These are phyloP conservation scores for Diabrotica undecimpunctata DNA, from an alignment of 1,140 invertebrate genomes.

Conservation along the genomic window DNA sequence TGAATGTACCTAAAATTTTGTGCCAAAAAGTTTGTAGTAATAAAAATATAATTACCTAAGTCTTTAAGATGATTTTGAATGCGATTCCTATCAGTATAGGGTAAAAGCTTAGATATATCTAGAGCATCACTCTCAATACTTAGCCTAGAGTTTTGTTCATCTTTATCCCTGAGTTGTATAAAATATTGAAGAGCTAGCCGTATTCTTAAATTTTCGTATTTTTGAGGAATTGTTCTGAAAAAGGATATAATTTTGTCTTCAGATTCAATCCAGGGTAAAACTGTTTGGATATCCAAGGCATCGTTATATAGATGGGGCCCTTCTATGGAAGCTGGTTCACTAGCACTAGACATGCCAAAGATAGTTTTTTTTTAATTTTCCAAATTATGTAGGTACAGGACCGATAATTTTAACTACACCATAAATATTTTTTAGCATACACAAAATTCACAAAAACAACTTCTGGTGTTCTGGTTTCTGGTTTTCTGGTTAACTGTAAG, in stretches of 20 bases:
- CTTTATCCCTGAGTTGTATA: background rate
- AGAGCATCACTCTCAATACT: background rate
- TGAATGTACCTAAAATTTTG: no score
- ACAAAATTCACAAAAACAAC: no score
- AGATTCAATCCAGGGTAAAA: background rate
- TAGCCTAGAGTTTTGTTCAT: background rate
- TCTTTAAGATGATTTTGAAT: background rate
- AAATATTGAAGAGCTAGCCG: background rate
- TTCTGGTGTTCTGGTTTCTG: no score
- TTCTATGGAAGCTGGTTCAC: no score
- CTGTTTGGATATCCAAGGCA: background rate
- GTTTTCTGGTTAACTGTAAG: no score
- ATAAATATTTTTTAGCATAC: no score
- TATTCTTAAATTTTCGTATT: background rate
- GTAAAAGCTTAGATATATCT: background rate
- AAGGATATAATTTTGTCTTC: background rate
- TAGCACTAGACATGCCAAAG: no score
- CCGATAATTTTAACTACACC: no score
- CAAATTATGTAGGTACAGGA: no score
- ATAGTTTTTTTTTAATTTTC: no score
- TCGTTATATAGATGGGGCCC: background rate
- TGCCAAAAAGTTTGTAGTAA: no score
- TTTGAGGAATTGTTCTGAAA: background rate
- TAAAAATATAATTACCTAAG: background rate
- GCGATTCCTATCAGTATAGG: background rate